Conservation (phyloP, 1,140 invertebrate genomes). For the Leptinotarsa undecemlineata region DNA sequence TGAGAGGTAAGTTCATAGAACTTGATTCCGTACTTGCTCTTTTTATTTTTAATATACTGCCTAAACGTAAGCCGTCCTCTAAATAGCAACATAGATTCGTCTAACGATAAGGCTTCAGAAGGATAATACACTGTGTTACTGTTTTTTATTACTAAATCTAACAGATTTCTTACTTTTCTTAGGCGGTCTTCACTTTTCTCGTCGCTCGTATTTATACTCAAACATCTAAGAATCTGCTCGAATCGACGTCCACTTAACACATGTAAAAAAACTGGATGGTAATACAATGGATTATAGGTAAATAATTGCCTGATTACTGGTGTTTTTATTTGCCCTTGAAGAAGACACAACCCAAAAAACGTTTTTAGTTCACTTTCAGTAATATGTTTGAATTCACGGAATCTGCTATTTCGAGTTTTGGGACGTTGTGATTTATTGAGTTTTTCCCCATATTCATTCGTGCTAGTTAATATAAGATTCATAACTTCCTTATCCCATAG, state of each 20-base stretch:
- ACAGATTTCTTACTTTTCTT: conserved; percentile 15
- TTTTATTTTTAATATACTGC: conserved; percentile 28
- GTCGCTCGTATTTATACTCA: conserved; percentile 9
- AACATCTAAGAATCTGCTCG: conserved; percentile 5
- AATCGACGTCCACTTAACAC: conserved; percentile 8
- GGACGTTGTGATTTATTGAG: conserved; percentile 5
- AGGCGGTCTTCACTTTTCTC: neutral
- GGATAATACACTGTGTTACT: conserved; percentile 14
- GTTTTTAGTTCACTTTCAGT: conserved; percentile 4
- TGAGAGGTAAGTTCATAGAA: conserved; percentile 20
- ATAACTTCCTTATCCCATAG: conserved; percentile 7
- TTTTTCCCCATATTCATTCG: conserved; percentile 12
- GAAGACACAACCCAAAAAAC: conserved; percentile 4
- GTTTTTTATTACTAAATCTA: conserved; percentile 14
- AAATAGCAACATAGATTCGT: conserved; percentile 21
- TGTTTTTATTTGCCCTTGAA: conserved; percentile 14
- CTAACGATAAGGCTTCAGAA: conserved; percentile 16
- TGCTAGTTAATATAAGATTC: conserved; percentile 14
- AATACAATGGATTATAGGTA: conserved; percentile 10
- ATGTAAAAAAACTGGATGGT: conserved; percentile 6
- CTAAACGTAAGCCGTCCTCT: conserved; percentile 20
- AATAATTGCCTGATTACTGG: neutral
- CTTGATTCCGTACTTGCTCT: conserved; percentile 25
- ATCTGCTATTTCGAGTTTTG: conserved; percentile 9
- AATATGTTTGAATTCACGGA: conserved; percentile 3